A percentile compares a stretch with the other conserved stretches of the same genome.
These are phyloP conservation scores for Microctonus aethiopoides DNA, from an alignment of 2,888 invertebrate species.

Conservation along the genomic window DNA sequence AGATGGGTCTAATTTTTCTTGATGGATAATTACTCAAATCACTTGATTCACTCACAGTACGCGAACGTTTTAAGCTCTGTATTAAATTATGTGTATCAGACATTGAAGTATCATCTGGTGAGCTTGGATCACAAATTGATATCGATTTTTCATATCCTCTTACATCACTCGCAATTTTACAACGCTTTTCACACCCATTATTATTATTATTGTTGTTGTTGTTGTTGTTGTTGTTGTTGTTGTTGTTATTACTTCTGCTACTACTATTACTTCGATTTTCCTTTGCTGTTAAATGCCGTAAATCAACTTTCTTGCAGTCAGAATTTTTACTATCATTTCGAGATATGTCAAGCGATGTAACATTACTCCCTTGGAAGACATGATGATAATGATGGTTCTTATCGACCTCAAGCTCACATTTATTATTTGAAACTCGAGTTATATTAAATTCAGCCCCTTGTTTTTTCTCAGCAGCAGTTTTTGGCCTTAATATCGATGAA, in stretches of 20 bases:
- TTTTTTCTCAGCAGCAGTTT: conserved; percentile 54
- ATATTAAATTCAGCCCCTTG: conserved; percentile 50
- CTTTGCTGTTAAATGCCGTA: neutral
- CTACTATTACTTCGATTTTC: no score
- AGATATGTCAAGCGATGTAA: conserved; percentile 3
- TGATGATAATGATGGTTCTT: conserved; percentile 22
- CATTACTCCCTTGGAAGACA: conserved; percentile 38
- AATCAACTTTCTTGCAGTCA: neutral
- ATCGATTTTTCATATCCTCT: conserved; percentile 4
- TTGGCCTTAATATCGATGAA: conserved; percentile 43
- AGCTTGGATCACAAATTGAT: neutral
- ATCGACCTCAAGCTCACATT: conserved; percentile 25
- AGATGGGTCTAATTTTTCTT: conserved; percentile 12
- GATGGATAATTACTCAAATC: conserved; percentile 1
- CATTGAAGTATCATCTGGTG: neutral
- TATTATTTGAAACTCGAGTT: neutral
- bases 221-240: no score
- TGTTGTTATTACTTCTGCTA: no score
- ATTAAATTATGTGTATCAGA: conserved; percentile 7
- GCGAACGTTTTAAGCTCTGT: conserved; percentile 16
- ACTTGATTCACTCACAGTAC: conserved; percentile 13
- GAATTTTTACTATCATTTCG: neutral
- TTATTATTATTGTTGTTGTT: neutral
- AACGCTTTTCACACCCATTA: neutral
- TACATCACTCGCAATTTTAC: neutral